Evolutionary conservation across 2,888 invertebrate genomes (phyloP), one percentile per base, ranked within the genome.

Genomic region (Megalurothrips usitatus): DNA sequence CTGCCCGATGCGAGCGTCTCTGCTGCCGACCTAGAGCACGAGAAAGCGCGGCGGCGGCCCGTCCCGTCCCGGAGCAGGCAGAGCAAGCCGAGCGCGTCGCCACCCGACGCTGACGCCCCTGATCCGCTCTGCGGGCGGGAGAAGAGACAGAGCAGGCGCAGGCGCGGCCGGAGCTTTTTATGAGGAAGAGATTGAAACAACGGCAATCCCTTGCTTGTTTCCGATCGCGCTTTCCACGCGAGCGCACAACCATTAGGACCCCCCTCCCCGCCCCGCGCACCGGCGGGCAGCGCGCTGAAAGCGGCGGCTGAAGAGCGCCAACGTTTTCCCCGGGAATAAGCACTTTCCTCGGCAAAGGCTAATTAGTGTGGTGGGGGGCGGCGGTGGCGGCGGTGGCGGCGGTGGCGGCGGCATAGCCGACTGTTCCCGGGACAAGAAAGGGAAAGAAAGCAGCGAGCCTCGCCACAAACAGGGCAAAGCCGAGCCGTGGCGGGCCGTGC

Each of bases 381-480:
- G 34, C 34, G 34, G 34, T 6, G 6, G 34, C 34, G 34, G 34
- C 34, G 34, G 34, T 43, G 34, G 34, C 34, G 6, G 34, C 34
- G 34, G 34, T 6, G 34, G 34, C n/a, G n/a, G n/a, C n/a, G n/a
- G n/a, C n/a, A n/a, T n/a, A n/a, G 14, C 63, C 63, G 23, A 11
- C 68, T 23, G 68, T 68, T 52, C 14, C 68, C 23, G 23, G 68
- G 68, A 68, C 63, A 19, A 63, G 63, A n/a, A 43, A 43, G 34
- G 23, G 68, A 68, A 68, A 68, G 68, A 68, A 68, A 68, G 68
- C 68, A 23, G 58, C 58, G 58, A 4, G 34, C 58, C 68, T 68
- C 68, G 68, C 68, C 68, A 68, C 68, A 68, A 68, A 68, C 68
- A 68, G 23, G 68, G 68, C 34, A 43, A 43, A 68, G n/a, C 68